phyloP scores from a whole-genome alignment of 2,113 vertebrate genomes.

The Kryptolebias marmoratus region DNA sequence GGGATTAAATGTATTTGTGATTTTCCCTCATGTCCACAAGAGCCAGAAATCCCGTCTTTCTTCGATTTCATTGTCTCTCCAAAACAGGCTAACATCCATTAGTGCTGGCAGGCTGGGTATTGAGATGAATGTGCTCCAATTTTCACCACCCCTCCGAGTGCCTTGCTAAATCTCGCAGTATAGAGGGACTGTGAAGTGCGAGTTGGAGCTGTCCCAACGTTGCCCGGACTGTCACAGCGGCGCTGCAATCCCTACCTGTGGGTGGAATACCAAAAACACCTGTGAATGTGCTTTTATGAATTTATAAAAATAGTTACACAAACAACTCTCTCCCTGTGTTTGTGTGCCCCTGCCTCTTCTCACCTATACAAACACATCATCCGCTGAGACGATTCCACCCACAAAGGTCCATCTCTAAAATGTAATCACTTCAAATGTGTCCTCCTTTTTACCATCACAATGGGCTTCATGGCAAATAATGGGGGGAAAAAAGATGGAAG shows the following conservation, averaged over 20 bases:
- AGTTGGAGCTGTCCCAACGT: slow-evolving; percentile 51
- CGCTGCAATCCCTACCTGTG: slow-evolving; percentile 42
- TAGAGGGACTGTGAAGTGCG: slow-evolving; percentile 42
- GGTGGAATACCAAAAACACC: slow-evolving; percentile 43
- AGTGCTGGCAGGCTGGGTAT: slow-evolving; percentile 59
- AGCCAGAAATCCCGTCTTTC: slow-evolving; percentile 47
- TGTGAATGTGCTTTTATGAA: slow-evolving; percentile 5
- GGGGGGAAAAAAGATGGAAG: slow-evolving; percentile 24
- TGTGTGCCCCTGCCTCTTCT: slow-evolving; percentile 4
- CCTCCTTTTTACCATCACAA: slow-evolving; percentile 11
- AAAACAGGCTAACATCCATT: slow-evolving; percentile 65
- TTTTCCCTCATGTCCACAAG: slow-evolving; percentile 37
- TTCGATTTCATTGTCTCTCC: slow-evolving; percentile 60
- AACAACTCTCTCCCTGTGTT: slow-evolving; percentile 3
- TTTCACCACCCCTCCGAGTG: slow-evolving; percentile 58
- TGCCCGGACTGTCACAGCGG: slow-evolving; percentile 33
- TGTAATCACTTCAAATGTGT: slow-evolving; percentile 38
- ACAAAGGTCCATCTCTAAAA: slow-evolving; percentile 30
- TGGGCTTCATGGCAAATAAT: slow-evolving; percentile 20
- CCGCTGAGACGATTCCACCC: not conserved
- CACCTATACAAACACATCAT: not conserved
- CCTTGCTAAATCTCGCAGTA: slow-evolving; percentile 38
- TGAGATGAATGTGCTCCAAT: slow-evolving; percentile 73
- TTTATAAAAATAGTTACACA: slow-evolving; percentile 20
- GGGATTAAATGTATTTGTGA: slow-evolving; percentile 43